Conservation (phyloP, 2,113 vertebrate species). For the Platycercus adscitus region DNA sequence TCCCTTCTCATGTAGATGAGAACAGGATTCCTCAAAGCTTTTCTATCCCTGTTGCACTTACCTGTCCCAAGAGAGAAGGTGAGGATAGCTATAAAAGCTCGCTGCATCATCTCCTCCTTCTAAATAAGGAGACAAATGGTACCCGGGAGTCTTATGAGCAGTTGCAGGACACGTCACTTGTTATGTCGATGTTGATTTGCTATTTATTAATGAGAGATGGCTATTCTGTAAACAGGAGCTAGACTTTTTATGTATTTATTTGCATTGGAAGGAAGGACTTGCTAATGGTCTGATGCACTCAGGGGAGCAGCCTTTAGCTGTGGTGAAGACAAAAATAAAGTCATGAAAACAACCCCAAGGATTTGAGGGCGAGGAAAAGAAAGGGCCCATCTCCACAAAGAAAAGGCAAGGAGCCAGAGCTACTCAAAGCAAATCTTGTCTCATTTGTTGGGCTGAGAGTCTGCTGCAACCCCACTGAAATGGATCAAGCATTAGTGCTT, state of each 20-base stretch:
- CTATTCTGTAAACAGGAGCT: constrained; percentile 13
- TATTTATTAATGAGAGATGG: background rate
- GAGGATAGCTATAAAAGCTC: constrained; percentile 18
- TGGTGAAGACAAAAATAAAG: background rate
- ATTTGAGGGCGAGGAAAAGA: background rate
- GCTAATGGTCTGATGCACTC: constrained; percentile 65
- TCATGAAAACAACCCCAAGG: background rate
- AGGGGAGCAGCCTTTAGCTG: constrained; percentile 20
- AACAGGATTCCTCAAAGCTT: background rate
- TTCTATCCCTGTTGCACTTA: background rate
- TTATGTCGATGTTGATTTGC: background rate
- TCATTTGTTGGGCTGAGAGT: background rate
- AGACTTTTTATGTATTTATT: background rate
- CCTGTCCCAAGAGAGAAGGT: constrained; percentile 46
- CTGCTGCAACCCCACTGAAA: background rate
- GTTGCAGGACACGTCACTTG: background rate
- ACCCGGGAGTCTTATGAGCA: background rate
- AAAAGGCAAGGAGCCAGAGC: background rate
- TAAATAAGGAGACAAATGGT: background rate
- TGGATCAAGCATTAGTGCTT: background rate
- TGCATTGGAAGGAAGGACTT: background rate
- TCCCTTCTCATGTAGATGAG: background rate
- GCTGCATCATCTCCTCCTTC: constrained; percentile 24
- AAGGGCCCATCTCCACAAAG: background rate
- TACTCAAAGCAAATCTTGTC: background rate